Evolutionary conservation across 2,113 vertebrate species (phyloP).

Genomic region (Hippolais icterina): DNA sequence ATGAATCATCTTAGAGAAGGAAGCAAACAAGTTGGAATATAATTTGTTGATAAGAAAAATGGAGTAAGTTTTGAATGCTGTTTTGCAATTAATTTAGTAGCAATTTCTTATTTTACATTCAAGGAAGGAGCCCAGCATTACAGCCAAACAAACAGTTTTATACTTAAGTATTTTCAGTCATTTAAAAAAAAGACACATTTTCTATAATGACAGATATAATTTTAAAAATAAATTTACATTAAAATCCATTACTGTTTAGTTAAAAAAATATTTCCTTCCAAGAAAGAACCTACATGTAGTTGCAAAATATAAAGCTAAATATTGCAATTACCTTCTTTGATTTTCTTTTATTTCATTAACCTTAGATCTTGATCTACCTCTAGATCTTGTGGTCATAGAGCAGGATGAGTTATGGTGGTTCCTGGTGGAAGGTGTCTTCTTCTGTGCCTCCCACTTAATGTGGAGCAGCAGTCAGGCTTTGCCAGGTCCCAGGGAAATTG

Average conservation of each 20-base stretch:
- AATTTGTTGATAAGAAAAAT: conserved; percentile 2
- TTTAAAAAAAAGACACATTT: background rate
- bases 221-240: background rate
- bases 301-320: background rate
- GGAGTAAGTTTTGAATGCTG: background rate
- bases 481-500: background rate
- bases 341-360: background rate
- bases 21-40: background rate
- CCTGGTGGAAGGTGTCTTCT: background rate
- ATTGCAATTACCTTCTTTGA: background rate
- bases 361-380: background rate
- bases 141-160: background rate
- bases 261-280: background rate
- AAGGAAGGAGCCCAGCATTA: background rate
- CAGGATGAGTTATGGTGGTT: background rate
- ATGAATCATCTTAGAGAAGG: background rate
- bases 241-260: background rate
- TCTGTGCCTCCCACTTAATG: background rate
- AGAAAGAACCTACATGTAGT: background rate
- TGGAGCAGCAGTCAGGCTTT: background rate
- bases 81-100: background rate
- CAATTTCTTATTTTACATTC: background rate
- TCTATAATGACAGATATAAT: background rate
- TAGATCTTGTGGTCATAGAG: background rate
- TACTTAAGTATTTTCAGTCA: background rate